These are phyloP conservation scores for Darevskia nairensis DNA, from an alignment of 2,797 vertebrate genomes.

Conservation along the genomic window DNA sequence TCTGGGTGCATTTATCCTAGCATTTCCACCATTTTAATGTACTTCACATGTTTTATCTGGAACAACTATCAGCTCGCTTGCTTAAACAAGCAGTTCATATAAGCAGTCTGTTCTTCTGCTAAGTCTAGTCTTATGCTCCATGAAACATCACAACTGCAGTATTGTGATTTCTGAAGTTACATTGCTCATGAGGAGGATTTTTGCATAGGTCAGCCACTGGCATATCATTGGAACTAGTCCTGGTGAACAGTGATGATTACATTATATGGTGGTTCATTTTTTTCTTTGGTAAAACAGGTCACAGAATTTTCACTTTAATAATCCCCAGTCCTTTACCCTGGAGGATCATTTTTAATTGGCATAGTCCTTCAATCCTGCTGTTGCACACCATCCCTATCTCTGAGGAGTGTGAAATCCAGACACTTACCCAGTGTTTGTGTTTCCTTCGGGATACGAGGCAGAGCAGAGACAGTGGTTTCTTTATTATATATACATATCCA, in stretches of 20 bases:
- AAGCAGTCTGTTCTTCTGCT: background rate
- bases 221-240: background rate
- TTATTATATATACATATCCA: too few relatives aligned
- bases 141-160: too few relatives aligned
- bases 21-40: background rate
- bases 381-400: too few relatives aligned
- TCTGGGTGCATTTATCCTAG: background rate
- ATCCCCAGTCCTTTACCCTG: background rate
- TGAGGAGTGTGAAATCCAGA: too few relatives aligned
- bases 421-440: too few relatives aligned
- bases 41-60: background rate
- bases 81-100: background rate
- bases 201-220: background rate
- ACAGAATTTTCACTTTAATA: background rate
- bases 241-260: background rate
- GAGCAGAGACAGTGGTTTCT: too few relatives aligned
- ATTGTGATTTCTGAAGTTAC: background rate
- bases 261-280: background rate
- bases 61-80: background rate
- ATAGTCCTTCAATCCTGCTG: background rate
- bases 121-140: background rate
- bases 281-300: background rate
- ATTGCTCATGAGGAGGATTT: background rate
- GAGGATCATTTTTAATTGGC: background rate
- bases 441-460: too few relatives aligned